These are phyloP conservation scores for Bothrops jararaca DNA, from an alignment of 2,113 vertebrate genomes.

Conservation along the genomic window DNA sequence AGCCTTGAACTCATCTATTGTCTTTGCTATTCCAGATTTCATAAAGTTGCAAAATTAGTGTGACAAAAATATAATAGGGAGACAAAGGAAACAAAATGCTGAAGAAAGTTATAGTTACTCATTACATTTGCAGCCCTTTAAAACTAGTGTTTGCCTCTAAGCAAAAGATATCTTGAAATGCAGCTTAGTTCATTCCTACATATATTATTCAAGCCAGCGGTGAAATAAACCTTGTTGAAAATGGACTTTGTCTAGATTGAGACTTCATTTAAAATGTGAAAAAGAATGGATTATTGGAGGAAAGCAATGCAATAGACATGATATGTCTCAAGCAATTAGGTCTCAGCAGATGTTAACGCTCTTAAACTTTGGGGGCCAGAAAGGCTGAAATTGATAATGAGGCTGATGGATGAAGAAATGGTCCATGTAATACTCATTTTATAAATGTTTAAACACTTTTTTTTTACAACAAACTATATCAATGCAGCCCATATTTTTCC, in stretches of 20 bases:
- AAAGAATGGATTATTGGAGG: not conserved
- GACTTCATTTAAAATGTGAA: not conserved
- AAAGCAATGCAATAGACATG: not conserved
- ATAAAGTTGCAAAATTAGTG: not conserved
- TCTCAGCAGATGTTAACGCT: not conserved
- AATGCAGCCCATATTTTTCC: not conserved
- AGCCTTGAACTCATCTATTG: not conserved
- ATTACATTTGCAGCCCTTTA: not conserved
- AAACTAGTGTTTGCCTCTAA: not conserved
- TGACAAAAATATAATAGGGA: not conserved
- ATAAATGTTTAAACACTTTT: not conserved
- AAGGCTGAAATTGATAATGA: not conserved
- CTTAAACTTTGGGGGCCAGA: accelerated
- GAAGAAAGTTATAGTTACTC: not conserved
- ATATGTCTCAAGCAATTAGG: not conserved
- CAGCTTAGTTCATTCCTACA: not conserved
- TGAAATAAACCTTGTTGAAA: accelerated
- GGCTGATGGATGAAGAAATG: not conserved
- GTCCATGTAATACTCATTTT: not conserved
- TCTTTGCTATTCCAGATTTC: not conserved
- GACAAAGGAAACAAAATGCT: not conserved
- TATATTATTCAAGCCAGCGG: not conserved
- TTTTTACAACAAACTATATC: not conserved
- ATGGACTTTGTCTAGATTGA: accelerated
- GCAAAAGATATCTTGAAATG: not conserved